phyloP scores from a whole-genome alignment of 2,797 vertebrate genomes.

The Nannoperca australis region DNA sequence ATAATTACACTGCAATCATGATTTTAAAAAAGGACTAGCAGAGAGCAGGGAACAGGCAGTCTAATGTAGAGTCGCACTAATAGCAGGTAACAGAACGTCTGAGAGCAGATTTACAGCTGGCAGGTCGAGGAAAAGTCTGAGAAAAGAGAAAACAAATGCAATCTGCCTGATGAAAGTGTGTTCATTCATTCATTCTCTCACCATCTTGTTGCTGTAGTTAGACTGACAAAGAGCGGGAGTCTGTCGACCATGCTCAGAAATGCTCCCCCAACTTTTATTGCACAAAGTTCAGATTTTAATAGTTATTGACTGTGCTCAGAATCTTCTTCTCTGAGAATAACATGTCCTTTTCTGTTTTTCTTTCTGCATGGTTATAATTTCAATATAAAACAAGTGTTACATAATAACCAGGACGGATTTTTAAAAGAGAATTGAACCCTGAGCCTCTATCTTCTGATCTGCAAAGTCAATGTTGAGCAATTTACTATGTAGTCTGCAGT shows the following conservation, averaged over 20 bases:
- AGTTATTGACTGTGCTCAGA: neutral
- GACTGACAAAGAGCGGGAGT: neutral
- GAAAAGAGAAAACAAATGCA: neutral
- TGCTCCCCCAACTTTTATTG: neutral
- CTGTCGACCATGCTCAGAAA: neutral
- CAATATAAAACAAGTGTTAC: neutral
- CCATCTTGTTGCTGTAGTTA: neutral
- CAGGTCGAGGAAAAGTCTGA: neutral
- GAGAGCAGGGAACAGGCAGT: neutral
- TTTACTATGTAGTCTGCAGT: neutral
- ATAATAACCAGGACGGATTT: neutral
- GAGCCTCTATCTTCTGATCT: neutral
- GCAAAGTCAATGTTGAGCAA: neutral
- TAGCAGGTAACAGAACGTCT: neutral
- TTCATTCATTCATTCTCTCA: neutral
- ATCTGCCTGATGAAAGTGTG: too few species aligned
- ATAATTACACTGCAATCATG: neutral
- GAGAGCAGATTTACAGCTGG: neutral
- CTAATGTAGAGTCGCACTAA: neutral
- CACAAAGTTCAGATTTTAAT: constrained; percentile 2
- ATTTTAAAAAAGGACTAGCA: neutral
- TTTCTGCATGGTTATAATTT: neutral
- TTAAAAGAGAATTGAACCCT: neutral
- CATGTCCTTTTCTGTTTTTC: neutral
- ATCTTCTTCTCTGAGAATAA: neutral